phyloP scores from a whole-genome alignment of 2,797 vertebrate genomes.

The Kryptopterus vitreolus region DNA sequence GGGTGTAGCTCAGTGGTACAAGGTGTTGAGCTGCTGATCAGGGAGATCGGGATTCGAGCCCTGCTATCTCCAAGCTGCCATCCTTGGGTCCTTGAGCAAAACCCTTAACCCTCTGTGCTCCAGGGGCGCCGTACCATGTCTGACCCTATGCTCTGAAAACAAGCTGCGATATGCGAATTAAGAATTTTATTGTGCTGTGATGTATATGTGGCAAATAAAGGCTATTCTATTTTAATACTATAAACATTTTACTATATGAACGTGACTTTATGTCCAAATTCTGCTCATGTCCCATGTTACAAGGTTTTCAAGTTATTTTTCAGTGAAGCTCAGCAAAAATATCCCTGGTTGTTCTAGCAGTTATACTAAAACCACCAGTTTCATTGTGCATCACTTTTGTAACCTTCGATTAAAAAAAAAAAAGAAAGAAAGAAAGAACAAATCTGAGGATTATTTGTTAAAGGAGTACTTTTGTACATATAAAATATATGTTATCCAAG shows the following conservation, averaged over 20 bases:
- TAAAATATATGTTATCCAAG: conserved; percentile 51
- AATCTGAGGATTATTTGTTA: neutral
- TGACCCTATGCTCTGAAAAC: too few relatives aligned
- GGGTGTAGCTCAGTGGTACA: too few relatives aligned
- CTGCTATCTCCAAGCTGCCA: too few relatives aligned
- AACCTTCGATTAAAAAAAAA: neutral
- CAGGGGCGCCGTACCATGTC: too few relatives aligned
- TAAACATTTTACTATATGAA: neutral
- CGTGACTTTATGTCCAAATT: neutral
- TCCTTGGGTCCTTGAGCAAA: too few relatives aligned
- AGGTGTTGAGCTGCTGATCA: too few relatives aligned
- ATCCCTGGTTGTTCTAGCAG: neutral
- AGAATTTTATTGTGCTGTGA: too few relatives aligned
- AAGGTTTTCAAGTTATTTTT: neutral
- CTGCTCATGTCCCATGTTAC: neutral
- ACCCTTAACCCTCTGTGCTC: too few relatives aligned
- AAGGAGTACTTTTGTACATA: neutral
- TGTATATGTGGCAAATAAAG: too few relatives aligned
- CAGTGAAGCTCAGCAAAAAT: neutral
- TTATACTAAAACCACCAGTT: neutral
- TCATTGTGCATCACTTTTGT: neutral
- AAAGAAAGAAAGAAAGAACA: neutral
- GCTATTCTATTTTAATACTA: too few relatives aligned
- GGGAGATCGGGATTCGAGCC: too few relatives aligned
- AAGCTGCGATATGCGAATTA: too few relatives aligned